phyloP scores from a whole-genome alignment of 2,797 vertebrate genomes.

The Acanthopagrus latus region DNA sequence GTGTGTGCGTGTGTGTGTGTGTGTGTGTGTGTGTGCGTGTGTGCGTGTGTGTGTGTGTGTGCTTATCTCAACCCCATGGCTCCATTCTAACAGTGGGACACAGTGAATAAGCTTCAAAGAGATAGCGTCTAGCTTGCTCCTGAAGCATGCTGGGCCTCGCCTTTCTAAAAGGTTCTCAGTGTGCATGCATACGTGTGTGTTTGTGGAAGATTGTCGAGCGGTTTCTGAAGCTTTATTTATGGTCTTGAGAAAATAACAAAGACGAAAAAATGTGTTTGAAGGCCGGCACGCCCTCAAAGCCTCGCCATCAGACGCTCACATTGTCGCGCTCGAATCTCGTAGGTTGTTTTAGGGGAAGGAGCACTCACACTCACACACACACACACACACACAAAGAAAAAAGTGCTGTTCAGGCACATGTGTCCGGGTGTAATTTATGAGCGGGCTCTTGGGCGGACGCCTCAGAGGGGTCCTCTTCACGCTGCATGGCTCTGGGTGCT shows the following conservation, averaged over 20 bases:
- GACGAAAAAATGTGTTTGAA: constrained; percentile 43
- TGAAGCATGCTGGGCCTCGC: constrained; percentile 52
- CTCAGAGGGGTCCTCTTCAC: constrained; percentile 90
- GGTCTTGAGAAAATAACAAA: constrained; percentile 51
- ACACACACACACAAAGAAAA: constrained; percentile 63
- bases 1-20: constrained; percentile 28
- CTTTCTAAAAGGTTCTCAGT: constrained; percentile 53
- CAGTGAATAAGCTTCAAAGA: constrained; percentile 61
- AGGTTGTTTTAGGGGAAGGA: constrained; percentile 24
- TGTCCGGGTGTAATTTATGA: constrained; percentile 91
- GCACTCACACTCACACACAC: constrained; percentile 22
- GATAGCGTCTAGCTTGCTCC: constrained; percentile 46
- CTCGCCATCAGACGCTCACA: constrained; percentile 26
- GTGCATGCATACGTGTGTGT: constrained; percentile 38
- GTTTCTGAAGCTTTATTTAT: constrained; percentile 58
- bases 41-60: constrained; percentile 35
- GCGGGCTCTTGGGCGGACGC: constrained; percentile 84
- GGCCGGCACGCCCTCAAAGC: constrained; percentile 26
- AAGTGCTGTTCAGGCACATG: constrained; percentile 85
- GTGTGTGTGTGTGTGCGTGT: constrained; percentile 31
- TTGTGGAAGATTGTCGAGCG: constrained; percentile 59
- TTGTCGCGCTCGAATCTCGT: constrained; percentile 1
- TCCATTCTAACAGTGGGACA: constrained; percentile 57
- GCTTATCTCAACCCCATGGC: constrained; percentile 45
- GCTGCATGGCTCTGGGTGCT: constrained; percentile 83